These are phyloP conservation scores for Miichthys miiuy DNA, from an alignment of 2,797 vertebrate species.

Conservation along the genomic window DNA sequence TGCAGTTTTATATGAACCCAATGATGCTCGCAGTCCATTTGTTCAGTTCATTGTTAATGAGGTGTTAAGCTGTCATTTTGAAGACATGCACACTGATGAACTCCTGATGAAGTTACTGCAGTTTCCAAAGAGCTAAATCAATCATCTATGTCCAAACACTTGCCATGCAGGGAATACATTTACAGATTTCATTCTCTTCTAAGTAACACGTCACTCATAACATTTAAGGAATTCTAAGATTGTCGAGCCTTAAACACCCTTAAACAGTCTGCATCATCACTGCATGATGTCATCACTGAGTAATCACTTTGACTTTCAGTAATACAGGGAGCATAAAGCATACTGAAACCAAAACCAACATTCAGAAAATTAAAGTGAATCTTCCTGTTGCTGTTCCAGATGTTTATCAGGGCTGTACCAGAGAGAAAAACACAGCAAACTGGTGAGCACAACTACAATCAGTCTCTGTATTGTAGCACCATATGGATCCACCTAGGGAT, in stretches of 20 bases:
- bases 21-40: conserved; percentile 10
- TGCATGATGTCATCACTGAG: conserved; percentile 54
- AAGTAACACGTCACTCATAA: neutral
- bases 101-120: neutral
- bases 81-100: neutral
- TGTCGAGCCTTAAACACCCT: conserved; percentile 6
- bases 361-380: too few species aligned
- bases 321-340: neutral
- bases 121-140: neutral
- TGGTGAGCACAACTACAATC: neutral
- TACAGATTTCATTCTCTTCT: neutral
- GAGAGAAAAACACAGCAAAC: neutral
- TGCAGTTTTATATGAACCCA: conserved; percentile 12
- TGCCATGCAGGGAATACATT: neutral
- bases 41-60: conserved; percentile 15
- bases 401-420: neutral
- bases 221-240: conserved; percentile 1
- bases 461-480: neutral
- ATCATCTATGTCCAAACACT: neutral
- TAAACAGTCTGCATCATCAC: conserved; percentile 42
- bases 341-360: conserved; percentile 12
- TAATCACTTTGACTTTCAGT: conserved; percentile 42
- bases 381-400: too few species aligned
- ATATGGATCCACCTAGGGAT: neutral
- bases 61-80: conserved; percentile 10